These are phyloP conservation scores for Melanotaenia maccullochi DNA, from an alignment of 2,797 vertebrate genomes.

Conservation along the genomic window DNA sequence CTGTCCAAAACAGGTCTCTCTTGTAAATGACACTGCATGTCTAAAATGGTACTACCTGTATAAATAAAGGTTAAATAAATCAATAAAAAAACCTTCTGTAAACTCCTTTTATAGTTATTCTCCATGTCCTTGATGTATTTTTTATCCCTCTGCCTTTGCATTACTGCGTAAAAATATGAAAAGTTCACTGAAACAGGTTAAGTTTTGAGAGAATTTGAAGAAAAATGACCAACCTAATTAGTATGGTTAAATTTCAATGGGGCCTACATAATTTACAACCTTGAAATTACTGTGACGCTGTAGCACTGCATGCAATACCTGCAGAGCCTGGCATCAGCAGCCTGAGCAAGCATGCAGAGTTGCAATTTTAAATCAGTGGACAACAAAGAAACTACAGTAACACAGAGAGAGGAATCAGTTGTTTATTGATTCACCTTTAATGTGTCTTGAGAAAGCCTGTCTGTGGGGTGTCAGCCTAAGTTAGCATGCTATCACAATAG, in stretches of 20 bases:
- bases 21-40: no score
- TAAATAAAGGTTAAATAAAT: no score
- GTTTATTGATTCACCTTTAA: conserved; percentile 1
- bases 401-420: no score
- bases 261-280: not conserved
- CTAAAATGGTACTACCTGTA: no score
- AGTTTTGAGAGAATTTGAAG: no score
- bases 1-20: no score
- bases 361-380: not conserved
- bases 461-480: conserved; percentile 4
- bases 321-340: not conserved
- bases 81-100: not conserved
- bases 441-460: conserved; percentile 16
- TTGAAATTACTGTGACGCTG: not conserved
- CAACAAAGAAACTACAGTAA: no score
- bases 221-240: not conserved
- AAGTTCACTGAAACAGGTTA: no score
- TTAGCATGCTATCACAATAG: conserved; percentile 14
- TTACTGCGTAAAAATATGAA: not conserved
- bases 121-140: not conserved
- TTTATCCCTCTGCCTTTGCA: not conserved
- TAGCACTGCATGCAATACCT: not conserved
- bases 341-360: not conserved
- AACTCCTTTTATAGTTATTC: not conserved
- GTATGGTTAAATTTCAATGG: not conserved